A percentile compares a stretch with the other conserved stretches of the same genome.
These are phyloP conservation scores for Coleophora deauratella DNA, from an alignment of 2,888 invertebrate genomes.

Conservation along the genomic window DNA sequence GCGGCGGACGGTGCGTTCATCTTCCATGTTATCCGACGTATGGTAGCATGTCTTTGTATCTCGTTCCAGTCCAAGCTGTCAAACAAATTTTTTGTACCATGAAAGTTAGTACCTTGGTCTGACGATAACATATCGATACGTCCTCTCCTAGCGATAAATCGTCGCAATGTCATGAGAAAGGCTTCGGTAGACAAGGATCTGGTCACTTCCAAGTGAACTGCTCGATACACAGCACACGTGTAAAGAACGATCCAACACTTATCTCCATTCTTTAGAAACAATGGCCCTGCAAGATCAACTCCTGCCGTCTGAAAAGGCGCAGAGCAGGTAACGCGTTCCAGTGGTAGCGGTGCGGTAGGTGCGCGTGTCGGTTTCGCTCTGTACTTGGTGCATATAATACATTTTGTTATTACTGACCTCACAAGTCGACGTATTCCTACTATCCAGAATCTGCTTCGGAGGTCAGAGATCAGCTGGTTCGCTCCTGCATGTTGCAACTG, in stretches of 20 bases:
- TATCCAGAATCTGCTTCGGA: background rate
- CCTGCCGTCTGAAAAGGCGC: conserved; percentile 5
- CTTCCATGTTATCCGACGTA: background rate
- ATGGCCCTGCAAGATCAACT: conserved; percentile 6
- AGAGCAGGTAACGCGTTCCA: background rate
- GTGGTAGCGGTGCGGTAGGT: conserved; percentile 2
- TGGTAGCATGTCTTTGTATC: background rate
- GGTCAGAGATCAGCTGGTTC: background rate
- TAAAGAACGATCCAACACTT: conserved; percentile 8
- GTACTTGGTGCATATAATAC: background rate
- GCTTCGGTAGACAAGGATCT: conserved; percentile 2
- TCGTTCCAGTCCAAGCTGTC: background rate
- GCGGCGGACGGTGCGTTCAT: background rate
- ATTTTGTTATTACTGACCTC: background rate
- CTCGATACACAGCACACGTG: background rate
- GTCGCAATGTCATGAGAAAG: background rate
- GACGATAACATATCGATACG: conserved; percentile 9
- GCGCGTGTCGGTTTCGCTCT: background rate
- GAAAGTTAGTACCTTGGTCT: background rate
- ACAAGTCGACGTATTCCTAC: background rate
- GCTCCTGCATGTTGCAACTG: background rate
- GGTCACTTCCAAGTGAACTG: background rate
- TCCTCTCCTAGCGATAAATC: background rate
- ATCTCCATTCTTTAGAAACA: background rate
- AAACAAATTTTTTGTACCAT: background rate